Evolutionary conservation across 2,888 invertebrate species (phyloP).

Genomic region (Eumacrocentrus americanus): DNA sequence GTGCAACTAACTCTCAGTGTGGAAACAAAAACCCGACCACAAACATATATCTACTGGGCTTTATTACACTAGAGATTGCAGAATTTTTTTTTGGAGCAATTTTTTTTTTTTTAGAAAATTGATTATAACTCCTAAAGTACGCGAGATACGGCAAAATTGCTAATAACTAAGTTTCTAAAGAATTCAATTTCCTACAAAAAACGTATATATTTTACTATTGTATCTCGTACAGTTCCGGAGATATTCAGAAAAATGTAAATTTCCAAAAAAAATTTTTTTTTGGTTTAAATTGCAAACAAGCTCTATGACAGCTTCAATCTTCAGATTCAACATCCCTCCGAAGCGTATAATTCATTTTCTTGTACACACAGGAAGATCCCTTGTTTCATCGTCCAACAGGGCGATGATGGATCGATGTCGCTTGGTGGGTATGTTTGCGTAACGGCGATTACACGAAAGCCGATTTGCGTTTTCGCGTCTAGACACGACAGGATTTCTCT

Average conservation of each 20-base stretch:
- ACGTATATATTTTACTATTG: no score
- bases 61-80: no score
- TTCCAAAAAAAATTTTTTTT: no score
- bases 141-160: no score
- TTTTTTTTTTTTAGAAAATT: no score
- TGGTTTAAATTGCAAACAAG: no score
- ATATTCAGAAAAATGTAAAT: no score
- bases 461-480: conserved; percentile 15
- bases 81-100: no score
- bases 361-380: neutral
- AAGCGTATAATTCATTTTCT: neutral
- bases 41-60: neutral
- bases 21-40: conserved; percentile 19
- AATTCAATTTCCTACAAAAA: no score
- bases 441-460: conserved; percentile 16
- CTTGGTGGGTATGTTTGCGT: conserved; percentile 15
- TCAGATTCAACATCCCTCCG: neutral
- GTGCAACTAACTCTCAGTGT: conserved; percentile 15
- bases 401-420: conserved; percentile 12
- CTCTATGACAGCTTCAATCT: neutral
- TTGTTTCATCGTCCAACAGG: conserved; percentile 3
- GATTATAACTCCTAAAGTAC: no score
- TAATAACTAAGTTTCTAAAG: no score
- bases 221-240: no score
- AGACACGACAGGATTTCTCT: conserved; percentile 11